Percentiles rank a stretch among this genome's conserved stretches.
These are phyloP conservation scores for Sarcophaga peregrina DNA, from an alignment of 1,140 invertebrate species.

Conservation along the genomic window DNA sequence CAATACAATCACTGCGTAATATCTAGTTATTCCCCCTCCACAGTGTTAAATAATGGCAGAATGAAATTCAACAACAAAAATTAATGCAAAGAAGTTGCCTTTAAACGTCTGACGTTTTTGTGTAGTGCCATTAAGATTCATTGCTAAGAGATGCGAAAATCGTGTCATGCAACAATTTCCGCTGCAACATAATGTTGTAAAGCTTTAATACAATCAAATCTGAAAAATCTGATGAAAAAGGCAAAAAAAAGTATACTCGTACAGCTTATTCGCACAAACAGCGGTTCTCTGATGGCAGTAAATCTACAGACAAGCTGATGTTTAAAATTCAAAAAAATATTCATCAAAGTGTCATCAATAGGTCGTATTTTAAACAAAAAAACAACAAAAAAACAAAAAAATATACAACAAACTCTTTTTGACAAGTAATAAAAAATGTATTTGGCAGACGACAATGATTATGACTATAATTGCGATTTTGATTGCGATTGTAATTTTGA, in stretches of 20 bases:
- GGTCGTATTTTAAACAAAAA: conserved; percentile 34
- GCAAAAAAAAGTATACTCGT: background rate
- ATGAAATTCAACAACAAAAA: no score
- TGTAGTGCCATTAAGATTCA: conserved; percentile 8
- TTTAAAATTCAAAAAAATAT: conserved; percentile 25
- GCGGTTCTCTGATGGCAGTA: background rate
- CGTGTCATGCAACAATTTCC: conserved; percentile 36
- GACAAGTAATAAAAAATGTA: background rate
- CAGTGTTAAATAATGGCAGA: no score
- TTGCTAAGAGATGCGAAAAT: conserved; percentile 30
- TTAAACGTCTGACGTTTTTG: background rate
- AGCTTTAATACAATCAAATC: background rate
- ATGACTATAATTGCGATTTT: background rate
- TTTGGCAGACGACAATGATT: conserved; percentile 21
- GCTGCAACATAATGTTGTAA: background rate
- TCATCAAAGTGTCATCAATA: conserved; percentile 41
- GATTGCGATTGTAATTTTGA: background rate
- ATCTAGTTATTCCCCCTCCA: no score
- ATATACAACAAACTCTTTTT: background rate
- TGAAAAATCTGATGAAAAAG: background rate
- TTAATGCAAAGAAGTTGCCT: no score
- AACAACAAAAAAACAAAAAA: background rate
- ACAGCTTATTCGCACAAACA: background rate
- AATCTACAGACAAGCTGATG: background rate
- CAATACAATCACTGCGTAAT: no score